Percentiles rank a stretch among this genome's conserved stretches.
Conservation (phyloP, 53 echinoderm and acorn worm genomes). For the Arbacia lixula region DNA sequence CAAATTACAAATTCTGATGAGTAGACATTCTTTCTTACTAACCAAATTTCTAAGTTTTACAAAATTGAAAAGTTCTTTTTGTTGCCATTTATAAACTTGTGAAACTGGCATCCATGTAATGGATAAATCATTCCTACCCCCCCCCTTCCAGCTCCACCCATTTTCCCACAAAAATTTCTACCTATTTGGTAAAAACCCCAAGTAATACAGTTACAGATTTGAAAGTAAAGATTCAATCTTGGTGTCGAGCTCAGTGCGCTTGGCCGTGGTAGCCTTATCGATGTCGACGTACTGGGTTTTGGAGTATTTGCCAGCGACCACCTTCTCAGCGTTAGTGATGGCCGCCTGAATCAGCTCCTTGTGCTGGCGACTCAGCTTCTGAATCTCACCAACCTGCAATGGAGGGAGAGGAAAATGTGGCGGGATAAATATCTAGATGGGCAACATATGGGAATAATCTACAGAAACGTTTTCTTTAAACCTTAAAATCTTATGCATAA, state of each 20-base stretch:
- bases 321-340: conserved; percentile 92
- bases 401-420: no score
- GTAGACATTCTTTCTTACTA: no score
- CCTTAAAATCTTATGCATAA: not conserved
- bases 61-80: no score
- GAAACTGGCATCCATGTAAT: no score
- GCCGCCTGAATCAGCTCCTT: conserved; percentile 84
- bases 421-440: no score
- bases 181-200: no score
- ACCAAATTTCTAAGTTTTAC: no score
- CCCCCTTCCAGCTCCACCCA: no score
- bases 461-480: not conserved
- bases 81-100: no score
- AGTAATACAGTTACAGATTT: conserved; percentile 67
- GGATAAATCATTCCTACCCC: no score
- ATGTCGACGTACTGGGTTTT: conserved; percentile 92
- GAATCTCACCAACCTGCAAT: conserved; percentile 75
- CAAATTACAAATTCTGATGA: no score
- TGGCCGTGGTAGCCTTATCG: conserved; percentile 84
- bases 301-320: conserved; percentile 78
- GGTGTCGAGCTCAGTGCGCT: conserved; percentile 71
- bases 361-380: conserved; percentile 72
- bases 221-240: conserved; percentile 73
- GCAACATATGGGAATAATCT: not conserved
- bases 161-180: no score